A percentile compares a stretch with the other conserved stretches of the same genome.
These are phyloP conservation scores for Daphoenositta chrysoptera DNA, from an alignment of 2,113 vertebrate species.

Conservation along the genomic window DNA sequence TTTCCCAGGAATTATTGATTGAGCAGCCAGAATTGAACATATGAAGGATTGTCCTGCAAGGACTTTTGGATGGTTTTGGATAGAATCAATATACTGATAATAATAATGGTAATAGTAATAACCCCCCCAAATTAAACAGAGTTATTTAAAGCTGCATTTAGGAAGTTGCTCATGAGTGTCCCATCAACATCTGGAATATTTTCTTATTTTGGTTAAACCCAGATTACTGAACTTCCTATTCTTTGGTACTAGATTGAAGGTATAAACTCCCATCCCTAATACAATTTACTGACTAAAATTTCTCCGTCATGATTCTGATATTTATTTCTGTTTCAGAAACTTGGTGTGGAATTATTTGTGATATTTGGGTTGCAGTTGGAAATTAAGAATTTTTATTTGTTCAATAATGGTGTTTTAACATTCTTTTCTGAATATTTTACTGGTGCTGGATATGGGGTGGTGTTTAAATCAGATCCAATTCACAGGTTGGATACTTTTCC, in stretches of 20 bases:
- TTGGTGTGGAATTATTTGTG: not conserved
- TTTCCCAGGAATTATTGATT: not conserved
- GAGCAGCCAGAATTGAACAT: not conserved
- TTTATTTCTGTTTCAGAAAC: not conserved
- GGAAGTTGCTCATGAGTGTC: not conserved
- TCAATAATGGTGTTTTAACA: not conserved
- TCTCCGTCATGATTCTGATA: not conserved
- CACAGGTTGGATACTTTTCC: not conserved
- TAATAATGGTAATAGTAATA: not conserved
- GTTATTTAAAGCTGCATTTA: not conserved
- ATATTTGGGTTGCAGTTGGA: not conserved
- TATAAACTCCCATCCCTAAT: not conserved
- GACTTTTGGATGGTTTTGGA: not conserved
- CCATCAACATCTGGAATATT: not conserved
- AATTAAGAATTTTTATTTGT: not conserved
- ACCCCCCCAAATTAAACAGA: not conserved
- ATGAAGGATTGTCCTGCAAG: not conserved
- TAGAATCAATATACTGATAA: not conserved
- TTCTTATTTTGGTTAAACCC: not conserved
- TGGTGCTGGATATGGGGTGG: fast-evolving
- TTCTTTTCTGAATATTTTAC: not conserved
- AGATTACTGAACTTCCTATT: not conserved
- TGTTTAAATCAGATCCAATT: not conserved
- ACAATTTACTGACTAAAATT: not conserved
- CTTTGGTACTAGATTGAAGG: not conserved